Evolutionary conservation across 2,888 invertebrate genomes (phyloP).

Genomic region (Allygus modestus): DNA sequence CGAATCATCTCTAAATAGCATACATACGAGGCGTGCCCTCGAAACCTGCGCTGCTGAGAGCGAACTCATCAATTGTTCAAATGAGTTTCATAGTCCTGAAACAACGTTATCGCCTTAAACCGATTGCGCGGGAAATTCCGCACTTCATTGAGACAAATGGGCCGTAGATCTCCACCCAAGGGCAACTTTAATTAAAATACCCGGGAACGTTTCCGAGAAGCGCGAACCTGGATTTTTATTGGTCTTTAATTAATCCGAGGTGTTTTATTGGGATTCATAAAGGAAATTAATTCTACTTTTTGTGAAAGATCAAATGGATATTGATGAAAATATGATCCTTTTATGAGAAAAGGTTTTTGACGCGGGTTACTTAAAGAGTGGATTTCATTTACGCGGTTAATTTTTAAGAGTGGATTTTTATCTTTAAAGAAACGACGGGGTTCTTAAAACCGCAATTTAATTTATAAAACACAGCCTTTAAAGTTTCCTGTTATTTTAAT

Average conservation of each 20-base stretch:
- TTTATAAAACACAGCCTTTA: too few species aligned
- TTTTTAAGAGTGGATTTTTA: too few species aligned
- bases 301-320: background rate
- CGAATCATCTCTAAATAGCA: too few species aligned
- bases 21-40: too few species aligned
- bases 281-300: slow-evolving; percentile 1
- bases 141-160: slow-evolving; percentile 38
- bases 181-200: slow-evolving; percentile 37
- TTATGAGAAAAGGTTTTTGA: background rate
- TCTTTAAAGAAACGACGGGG: too few species aligned
- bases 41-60: too few species aligned
- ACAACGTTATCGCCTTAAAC: slow-evolving; percentile 1
- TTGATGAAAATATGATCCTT: background rate
- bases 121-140: background rate
- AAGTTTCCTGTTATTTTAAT: too few species aligned
- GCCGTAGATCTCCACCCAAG: slow-evolving; percentile 8
- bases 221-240: slow-evolving; percentile 24
- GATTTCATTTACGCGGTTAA: too few species aligned
- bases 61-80: background rate
- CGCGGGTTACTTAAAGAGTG: too few species aligned
- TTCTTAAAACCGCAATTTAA: too few species aligned
- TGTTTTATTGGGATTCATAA: slow-evolving; percentile 1
- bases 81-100: background rate
- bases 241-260: slow-evolving; percentile 33
- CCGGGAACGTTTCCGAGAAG: slow-evolving; percentile 7